Percentiles rank a stretch among this genome's conserved stretches.
These are phyloP conservation scores for Valencia hispanica DNA, from an alignment of 2,797 vertebrate species.

Conservation along the genomic window DNA sequence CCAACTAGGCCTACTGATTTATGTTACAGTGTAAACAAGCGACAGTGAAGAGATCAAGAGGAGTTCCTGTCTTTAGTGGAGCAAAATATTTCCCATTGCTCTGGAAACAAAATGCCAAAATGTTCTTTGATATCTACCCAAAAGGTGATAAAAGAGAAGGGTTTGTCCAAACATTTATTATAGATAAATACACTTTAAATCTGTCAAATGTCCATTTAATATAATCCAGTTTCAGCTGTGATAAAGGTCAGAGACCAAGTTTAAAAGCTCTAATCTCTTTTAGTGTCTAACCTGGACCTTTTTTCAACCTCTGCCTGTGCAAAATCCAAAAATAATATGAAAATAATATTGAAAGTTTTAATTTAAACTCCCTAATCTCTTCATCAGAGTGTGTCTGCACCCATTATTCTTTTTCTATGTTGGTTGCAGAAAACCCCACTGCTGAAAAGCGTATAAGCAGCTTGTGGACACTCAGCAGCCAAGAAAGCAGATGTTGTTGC, in stretches of 20 bases:
- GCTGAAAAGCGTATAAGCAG: slow-evolving; percentile 26
- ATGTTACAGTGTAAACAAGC: neutral
- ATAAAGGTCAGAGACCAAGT: neutral
- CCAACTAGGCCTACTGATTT: neutral
- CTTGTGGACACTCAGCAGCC: slow-evolving; percentile 31
- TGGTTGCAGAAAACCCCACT: slow-evolving; percentile 10
- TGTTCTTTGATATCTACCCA: neutral
- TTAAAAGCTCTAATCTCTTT: neutral
- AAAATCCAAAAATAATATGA: neutral
- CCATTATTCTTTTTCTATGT: slow-evolving; percentile 12
- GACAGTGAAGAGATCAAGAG: neutral
- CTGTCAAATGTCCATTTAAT: neutral
- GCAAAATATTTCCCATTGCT: neutral
- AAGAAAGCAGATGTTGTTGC: slow-evolving; percentile 50
- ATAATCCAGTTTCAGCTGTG: neutral
- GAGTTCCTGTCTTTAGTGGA: neutral
- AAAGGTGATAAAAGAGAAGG: neutral
- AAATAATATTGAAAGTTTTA: neutral
- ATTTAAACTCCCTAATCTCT: slow-evolving; percentile 7
- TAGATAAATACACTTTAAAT: neutral
- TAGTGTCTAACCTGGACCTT: neutral
- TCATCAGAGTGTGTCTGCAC: neutral
- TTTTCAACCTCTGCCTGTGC: neutral
- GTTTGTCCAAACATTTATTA: neutral
- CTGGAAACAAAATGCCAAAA: neutral